A percentile compares a stretch with the other conserved stretches of the same genome.
These are phyloP conservation scores for Drosophila mauritiana DNA, from an alignment of 1,140 invertebrate genomes.

Conservation along the genomic window DNA sequence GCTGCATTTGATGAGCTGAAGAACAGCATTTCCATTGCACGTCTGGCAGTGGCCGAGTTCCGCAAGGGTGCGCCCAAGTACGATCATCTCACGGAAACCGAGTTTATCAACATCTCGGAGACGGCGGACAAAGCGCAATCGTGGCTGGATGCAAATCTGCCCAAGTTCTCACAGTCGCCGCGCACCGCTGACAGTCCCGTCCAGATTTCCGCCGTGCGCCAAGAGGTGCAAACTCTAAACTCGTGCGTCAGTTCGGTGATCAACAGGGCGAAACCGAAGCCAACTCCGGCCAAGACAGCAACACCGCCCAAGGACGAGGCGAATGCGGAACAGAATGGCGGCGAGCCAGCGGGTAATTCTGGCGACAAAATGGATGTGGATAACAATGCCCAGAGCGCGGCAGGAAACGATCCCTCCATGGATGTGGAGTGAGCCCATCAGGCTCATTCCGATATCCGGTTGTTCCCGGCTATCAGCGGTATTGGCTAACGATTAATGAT, in stretches of 20 bases:
- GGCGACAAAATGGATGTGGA: constrained; percentile 74
- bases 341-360: constrained; percentile 41
- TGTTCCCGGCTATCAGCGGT: constrained; percentile 55
- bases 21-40: constrained; percentile 89
- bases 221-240: constrained; percentile 87
- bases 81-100: constrained; percentile 91
- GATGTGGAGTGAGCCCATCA: constrained; percentile 59
- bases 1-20: constrained; percentile 91
- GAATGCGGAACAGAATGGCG: constrained; percentile 76
- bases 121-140: constrained; percentile 87
- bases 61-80: constrained; percentile 91
- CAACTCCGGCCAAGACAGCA: constrained; percentile 67
- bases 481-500: constrained; percentile 68
- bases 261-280: constrained; percentile 84
- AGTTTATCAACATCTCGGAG: constrained; percentile 90
- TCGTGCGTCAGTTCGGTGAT: constrained; percentile 82
- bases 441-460: constrained; percentile 14
- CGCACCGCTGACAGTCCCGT: constrained; percentile 89
- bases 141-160: constrained; percentile 91
- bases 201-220: constrained; percentile 90
- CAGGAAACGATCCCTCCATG: constrained; percentile 51
- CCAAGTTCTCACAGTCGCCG: constrained; percentile 87
- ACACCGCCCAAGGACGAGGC: constrained; percentile 69
- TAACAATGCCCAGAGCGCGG: constrained; percentile 50
- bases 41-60: constrained; percentile 89